phyloP scores from a whole-genome alignment of 2,888 invertebrate genomes.

The Apamea monoglypha region DNA sequence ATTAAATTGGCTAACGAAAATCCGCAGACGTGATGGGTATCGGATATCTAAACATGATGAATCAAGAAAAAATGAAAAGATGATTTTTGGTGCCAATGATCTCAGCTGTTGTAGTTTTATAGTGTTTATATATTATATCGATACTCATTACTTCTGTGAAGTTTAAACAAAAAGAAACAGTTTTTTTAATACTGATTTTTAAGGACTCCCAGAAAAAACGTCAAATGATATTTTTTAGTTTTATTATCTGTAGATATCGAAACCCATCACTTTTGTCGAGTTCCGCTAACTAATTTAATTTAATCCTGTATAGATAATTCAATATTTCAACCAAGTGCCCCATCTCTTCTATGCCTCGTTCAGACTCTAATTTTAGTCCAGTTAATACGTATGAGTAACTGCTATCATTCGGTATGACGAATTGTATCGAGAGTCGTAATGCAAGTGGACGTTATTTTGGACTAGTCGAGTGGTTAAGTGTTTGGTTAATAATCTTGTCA shows the following conservation, averaged over 20 bases:
- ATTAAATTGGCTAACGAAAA: too few species aligned
- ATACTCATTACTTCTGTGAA: not conserved
- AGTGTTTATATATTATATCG: not conserved
- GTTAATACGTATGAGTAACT: conserved; percentile 81
- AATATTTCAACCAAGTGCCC: conserved; percentile 27
- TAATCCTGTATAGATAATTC: not conserved
- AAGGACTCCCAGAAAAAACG: not conserved
- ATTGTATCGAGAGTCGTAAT: conserved; percentile 79
- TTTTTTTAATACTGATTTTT: not conserved
- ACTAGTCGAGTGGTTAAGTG: conserved; percentile 33
- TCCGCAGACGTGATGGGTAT: too few species aligned
- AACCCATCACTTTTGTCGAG: not conserved
- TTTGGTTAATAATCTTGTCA: conserved; percentile 55
- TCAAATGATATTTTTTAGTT: too few species aligned
- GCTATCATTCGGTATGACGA: conserved; percentile 83
- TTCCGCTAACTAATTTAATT: not conserved
- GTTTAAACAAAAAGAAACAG: not conserved
- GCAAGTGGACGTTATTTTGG: conserved; percentile 62
- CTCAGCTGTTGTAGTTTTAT: not conserved
- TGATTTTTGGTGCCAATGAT: not conserved
- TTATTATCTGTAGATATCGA: not conserved
- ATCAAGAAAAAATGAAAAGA: too few species aligned
- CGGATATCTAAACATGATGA: too few species aligned
- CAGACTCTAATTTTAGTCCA: conserved; percentile 74
- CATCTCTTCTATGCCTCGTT: conserved; percentile 57